Evolutionary conservation across 2,888 invertebrate species (phyloP).

Genomic region (Heteromurus nitidus): DNA sequence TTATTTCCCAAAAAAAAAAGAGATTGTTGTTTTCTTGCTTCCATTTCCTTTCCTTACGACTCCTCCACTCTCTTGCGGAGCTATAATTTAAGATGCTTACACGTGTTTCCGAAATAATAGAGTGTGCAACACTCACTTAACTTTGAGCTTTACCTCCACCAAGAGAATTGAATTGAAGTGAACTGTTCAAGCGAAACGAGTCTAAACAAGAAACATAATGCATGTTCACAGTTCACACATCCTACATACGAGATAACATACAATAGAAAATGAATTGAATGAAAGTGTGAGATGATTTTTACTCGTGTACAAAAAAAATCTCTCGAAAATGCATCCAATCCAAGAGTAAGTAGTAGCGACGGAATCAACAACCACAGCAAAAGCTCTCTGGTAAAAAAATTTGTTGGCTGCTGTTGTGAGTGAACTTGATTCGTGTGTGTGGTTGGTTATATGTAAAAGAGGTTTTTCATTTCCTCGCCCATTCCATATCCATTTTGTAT

Average conservation of each 20-base stretch:
- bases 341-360: too few relatives aligned
- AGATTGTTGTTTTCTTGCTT: not conserved
- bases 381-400: too few relatives aligned
- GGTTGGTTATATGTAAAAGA: constrained; percentile 1
- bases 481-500: not conserved
- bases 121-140: too few relatives aligned
- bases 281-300: constrained; percentile 1
- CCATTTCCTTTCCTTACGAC: not conserved
- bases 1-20: too few relatives aligned
- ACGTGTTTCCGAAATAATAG: constrained; percentile 18
- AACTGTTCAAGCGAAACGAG: constrained; percentile 43
- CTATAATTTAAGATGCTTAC: constrained; percentile 20
- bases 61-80: not conserved
- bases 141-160: not conserved
- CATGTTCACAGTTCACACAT: too few relatives aligned
- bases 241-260: too few relatives aligned
- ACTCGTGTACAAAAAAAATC: too few relatives aligned
- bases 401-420: too few relatives aligned
- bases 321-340: too few relatives aligned
- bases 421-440: too few relatives aligned
- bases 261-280: constrained; percentile 10
- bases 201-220: too few relatives aligned
- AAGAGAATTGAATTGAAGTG: constrained; percentile 25
- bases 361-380: too few relatives aligned
- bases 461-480: constrained; percentile 7